Conservation (phyloP, 2,797 vertebrate genomes). For the Iguana delicatissima region DNA sequence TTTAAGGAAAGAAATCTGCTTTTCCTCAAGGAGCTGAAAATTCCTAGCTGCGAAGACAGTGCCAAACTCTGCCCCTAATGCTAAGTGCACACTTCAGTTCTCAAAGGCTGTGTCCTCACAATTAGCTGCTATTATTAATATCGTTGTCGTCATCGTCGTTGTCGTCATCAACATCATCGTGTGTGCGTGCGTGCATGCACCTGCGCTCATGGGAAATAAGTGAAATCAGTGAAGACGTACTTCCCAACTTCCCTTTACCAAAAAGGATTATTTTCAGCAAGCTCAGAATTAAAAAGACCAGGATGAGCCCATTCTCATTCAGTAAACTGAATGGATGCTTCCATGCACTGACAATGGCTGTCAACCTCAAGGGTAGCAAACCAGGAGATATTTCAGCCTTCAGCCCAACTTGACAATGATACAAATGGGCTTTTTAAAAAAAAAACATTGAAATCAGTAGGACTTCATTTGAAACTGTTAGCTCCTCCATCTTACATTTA, state of each 20-base stretch:
- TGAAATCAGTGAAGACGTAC: no score
- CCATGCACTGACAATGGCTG: conserved; percentile 41
- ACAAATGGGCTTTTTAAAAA: conserved; percentile 42
- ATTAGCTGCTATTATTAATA: no score
- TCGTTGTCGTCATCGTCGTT: no score
- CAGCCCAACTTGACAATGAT: conserved; percentile 62
- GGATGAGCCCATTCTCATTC: conserved; percentile 26
- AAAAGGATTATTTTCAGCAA: neutral
- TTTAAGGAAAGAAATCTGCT: neutral
- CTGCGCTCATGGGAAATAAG: no score
- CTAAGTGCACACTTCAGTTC: no score
- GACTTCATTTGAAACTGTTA: conserved; percentile 44
- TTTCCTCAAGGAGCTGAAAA: neutral
- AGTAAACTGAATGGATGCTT: conserved; percentile 45
- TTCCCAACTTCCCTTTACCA: no score
- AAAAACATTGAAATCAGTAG: conserved; percentile 50
- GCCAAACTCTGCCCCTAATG: neutral
- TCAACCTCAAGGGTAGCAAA: conserved; percentile 61
- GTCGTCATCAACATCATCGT: no score
- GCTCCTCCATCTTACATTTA: conserved; percentile 20
- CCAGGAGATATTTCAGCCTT: conserved; percentile 53
- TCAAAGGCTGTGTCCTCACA: no score
- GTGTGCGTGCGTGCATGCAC: no score
- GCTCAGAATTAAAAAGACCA: neutral
- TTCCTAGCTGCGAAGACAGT: neutral